Conservation (phyloP, 1,140 invertebrate species). For the Penaeus indicus region DNA sequence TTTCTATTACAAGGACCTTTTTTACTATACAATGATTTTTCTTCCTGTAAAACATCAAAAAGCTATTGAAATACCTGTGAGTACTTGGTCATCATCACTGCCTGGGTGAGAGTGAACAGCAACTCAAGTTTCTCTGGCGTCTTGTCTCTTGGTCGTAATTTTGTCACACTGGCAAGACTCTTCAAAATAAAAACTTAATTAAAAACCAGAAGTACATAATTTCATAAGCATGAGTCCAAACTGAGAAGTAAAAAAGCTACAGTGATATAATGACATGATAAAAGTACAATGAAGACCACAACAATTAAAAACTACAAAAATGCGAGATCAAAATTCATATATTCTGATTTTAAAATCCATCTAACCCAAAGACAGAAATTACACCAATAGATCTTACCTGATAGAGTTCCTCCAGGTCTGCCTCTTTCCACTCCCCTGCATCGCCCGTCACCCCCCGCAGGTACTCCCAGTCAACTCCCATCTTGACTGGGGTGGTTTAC, state of each 20-base stretch:
- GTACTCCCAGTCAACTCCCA: conserved; percentile 53
- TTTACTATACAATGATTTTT: too few relatives aligned
- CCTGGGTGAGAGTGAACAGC: conserved; percentile 53
- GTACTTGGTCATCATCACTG: conserved; percentile 56
- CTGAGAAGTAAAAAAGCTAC: too few relatives aligned
- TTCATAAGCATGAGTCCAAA: background rate
- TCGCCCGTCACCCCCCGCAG: conserved; percentile 41
- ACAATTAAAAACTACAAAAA: too few relatives aligned
- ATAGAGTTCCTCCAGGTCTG: conserved; percentile 48
- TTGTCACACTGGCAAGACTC: conserved; percentile 44
- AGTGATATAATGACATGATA: too few relatives aligned
- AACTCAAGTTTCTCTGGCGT: conserved; percentile 48
- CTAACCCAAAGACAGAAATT: too few relatives aligned
- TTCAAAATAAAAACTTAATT: background rate
- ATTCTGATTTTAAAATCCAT: too few relatives aligned
- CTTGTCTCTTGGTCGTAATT: conserved; percentile 39
- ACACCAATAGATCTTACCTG: background rate
- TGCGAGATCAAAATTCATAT: too few relatives aligned
- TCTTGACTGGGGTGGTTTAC: background rate
- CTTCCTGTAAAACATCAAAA: too few relatives aligned
- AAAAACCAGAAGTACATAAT: background rate
- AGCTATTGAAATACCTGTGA: conserved; percentile 32
- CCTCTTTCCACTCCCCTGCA: conserved; percentile 44
- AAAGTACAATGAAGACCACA: too few relatives aligned
- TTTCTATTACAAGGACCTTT: too few relatives aligned